These are phyloP conservation scores for Myathropa florea DNA, from an alignment of 2,888 invertebrate genomes.

Conservation along the genomic window DNA sequence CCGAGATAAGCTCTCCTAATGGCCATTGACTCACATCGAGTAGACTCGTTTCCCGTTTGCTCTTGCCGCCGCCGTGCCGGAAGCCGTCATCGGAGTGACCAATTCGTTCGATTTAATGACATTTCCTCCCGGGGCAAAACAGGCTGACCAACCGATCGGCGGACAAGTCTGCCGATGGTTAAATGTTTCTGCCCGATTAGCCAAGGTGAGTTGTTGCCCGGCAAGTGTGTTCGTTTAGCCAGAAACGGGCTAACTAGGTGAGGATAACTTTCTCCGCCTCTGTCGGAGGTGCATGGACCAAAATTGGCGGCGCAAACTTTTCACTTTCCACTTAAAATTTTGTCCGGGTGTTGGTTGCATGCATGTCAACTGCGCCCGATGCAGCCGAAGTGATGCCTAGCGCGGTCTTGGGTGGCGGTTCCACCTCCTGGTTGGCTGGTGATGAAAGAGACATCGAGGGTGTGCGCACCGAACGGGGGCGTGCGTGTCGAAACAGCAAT, in stretches of 20 bases:
- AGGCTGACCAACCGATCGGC: background rate
- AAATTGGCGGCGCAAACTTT: slow-evolving; percentile 41
- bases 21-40: slow-evolving; percentile 14
- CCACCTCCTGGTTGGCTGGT: background rate
- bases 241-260: slow-evolving; percentile 48
- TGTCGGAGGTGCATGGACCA: slow-evolving; percentile 2
- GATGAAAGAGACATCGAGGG: background rate
- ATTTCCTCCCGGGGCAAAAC: background rate
- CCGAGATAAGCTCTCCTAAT: slow-evolving; percentile 30
- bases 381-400: too few relatives aligned
- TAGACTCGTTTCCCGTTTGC: background rate
- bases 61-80: slow-evolving; percentile 17
- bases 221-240: slow-evolving; percentile 36
- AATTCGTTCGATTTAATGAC: slow-evolving; percentile 18
- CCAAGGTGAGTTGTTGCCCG: slow-evolving; percentile 33
- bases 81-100: slow-evolving; percentile 30
- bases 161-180: background rate
- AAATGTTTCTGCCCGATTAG: slow-evolving; percentile 32
- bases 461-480: background rate
- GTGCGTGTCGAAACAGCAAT: slow-evolving; percentile 17
- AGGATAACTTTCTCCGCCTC: slow-evolving; percentile 54
- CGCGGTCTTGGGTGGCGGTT: background rate
- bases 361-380: too few relatives aligned
- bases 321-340: slow-evolving; percentile 37
- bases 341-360: background rate